Evolutionary conservation across 2,797 vertebrate genomes (phyloP), one percentile per base, ranked within the genome.

Genomic region (Bradypus variegatus): DNA sequence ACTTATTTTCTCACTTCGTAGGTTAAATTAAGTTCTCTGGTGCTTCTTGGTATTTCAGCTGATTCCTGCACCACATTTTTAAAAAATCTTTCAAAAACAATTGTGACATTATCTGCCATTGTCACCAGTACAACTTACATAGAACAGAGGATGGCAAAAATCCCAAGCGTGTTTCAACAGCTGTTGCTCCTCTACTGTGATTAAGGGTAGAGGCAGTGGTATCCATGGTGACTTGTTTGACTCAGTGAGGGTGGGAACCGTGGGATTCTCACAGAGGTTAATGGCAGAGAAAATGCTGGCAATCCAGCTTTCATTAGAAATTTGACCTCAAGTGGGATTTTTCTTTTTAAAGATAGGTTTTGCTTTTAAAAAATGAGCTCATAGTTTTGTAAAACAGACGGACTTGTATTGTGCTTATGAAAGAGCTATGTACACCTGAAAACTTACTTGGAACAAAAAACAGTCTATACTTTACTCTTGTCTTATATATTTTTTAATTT

Each of bases 221-320:
- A 88, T 93, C 95, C 90, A 91, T 93, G 88, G 86, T 92, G 82
- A 95, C 86, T 90, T 82, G 27, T 82, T 2, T 82, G 88, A 94
- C 72, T 84, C 90, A 94, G 69, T 36, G 58, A 80, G 62, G 70
- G 67, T 91, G 80, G 80, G 72, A 94, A 84, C 80, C 75, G n/a
- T 29, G 25, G 82, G 69, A 84, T 84, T 95, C 80, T 92, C 83
- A 75, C 23, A 41, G 58, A 45, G 82, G 76, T 89, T 92, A 72
- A 90, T 84, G 86, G 58, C 86, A 80, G 60, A 94, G 58, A 41
- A 86, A 93, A 69, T 13, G 4, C 36, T 91, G 73, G 25, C 53
- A 67, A 77, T 33, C 31, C 33, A 89, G 58, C 4, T 73, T 87
- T 93, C 76, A 84, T 14, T 75, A 89, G 76, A 87, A 50, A 91